A percentile compares a stretch with the other conserved stretches of the same genome.
Evolutionary conservation across 2,797 vertebrate species (phyloP).

Genomic region (Lutjanus campechanus): DNA sequence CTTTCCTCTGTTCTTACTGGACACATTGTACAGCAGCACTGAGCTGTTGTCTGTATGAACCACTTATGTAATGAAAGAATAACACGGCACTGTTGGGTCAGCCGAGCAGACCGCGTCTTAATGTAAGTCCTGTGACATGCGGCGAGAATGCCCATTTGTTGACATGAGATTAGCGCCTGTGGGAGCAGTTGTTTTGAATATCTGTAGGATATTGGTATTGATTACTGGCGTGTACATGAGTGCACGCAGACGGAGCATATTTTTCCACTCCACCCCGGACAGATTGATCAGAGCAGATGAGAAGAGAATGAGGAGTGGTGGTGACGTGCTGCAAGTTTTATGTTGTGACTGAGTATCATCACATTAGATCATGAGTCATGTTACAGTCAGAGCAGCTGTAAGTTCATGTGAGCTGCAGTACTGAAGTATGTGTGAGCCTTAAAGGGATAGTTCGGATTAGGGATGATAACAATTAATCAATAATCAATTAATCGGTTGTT

Average conservation of each 20-base stretch:
- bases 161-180: slow-evolving; percentile 49
- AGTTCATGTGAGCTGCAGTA: background rate
- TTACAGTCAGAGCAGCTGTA: background rate
- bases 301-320: slow-evolving; percentile 12
- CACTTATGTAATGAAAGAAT: slow-evolving; percentile 55
- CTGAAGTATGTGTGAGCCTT: no score
- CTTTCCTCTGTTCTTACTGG: slow-evolving; percentile 54
- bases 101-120: slow-evolving; percentile 27
- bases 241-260: slow-evolving; percentile 26
- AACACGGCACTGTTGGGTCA: slow-evolving; percentile 17
- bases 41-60: slow-evolving; percentile 40
- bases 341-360: slow-evolving; percentile 21
- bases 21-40: slow-evolving; percentile 46
- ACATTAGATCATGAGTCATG: background rate
- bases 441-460: no score
- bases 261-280: slow-evolving; percentile 45
- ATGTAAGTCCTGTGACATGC: slow-evolving; percentile 50
- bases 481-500: no score
- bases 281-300: slow-evolving; percentile 45
- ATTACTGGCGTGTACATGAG: slow-evolving; percentile 47
- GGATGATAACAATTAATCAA: no score
- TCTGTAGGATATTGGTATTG: slow-evolving; percentile 68
- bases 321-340: slow-evolving; percentile 15
- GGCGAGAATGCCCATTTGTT: slow-evolving; percentile 56
- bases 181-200: slow-evolving; percentile 62